phyloP scores from a whole-genome alignment of 2,888 invertebrate genomes.

The Strigamia transsilvanica region DNA sequence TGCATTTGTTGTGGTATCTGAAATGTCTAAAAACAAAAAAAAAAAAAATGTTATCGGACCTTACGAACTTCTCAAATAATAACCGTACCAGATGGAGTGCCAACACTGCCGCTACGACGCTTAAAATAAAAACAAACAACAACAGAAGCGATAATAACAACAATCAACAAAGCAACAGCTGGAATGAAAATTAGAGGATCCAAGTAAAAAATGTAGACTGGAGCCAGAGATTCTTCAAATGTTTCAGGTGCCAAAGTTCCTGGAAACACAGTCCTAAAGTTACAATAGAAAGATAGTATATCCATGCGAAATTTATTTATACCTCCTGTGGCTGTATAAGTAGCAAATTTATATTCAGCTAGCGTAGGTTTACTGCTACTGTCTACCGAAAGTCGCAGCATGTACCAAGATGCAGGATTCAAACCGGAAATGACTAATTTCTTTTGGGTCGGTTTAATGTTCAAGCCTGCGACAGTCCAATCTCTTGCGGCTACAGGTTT shows the following conservation, averaged over 20 bases:
- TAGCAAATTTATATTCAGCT: constrained; percentile 14
- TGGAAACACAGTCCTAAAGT: no score
- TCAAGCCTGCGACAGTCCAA: background rate
- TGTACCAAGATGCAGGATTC: constrained; percentile 13
- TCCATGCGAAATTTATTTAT: no score
- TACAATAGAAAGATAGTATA: no score
- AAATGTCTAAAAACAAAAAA: background rate
- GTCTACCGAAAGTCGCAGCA: background rate
- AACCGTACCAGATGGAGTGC: background rate
- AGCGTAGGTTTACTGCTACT: background rate
- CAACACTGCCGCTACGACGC: background rate
- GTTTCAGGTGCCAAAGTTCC: background rate
- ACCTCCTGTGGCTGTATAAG: constrained; percentile 29
- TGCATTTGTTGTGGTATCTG: background rate
- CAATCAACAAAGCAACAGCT: constrained; percentile 8
- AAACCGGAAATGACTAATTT: constrained; percentile 50
- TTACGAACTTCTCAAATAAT: no score
- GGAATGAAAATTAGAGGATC: constrained; percentile 43
- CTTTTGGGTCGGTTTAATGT: constrained; percentile 15
- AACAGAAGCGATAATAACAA: constrained; percentile 16
- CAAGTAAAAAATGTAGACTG: constrained; percentile 33
- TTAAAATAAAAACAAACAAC: constrained; percentile 5
- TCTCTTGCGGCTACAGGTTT: background rate
- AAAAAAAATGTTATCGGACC: no score
- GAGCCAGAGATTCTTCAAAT: background rate